Evolutionary conservation across 2,113 vertebrate genomes (phyloP), one percentile per base, ranked within the genome.

Genomic region (Asarcornis scutulata): DNA sequence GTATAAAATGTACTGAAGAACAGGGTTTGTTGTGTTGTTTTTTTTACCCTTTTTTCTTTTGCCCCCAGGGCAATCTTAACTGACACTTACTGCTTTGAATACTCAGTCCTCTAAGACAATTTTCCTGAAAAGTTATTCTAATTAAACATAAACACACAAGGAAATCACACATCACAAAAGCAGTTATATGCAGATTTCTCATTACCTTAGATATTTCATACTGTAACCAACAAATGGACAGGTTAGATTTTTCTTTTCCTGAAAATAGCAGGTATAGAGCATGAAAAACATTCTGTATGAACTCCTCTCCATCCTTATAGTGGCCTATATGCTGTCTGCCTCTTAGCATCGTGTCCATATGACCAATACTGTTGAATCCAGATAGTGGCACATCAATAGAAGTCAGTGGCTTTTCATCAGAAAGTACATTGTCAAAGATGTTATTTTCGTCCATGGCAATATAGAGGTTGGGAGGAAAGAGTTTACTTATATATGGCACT

Each of bases 191-290:
- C 36, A 91, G 52, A 85, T 21, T 67, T 13, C 22, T 46, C 44
- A 58, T 95, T 96, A 99, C 99, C 99, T 99, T 99, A 7, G 98
- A 97, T 77, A 98, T 98, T 98, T 99, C 99, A 21, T 99, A 99
- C 88, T 95, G 98, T n/a, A 99, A 95, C 99, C 98, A 98, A 95
- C 97, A 98, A 85, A 98, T 86, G 8, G 98, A 98, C 44, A 99
- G 96, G 67, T 94, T 91, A 31, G 97, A 97, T 93, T 98, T 98
- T 80, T 99, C 98, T 48, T 96, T 87, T 72, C 95, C 97, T 26
- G 98, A 93, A 91, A 99, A 97, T 9, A 98, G 76, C 7, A 97
- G 98, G 73, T 98, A 96, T 4, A 98, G 94, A 83, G 98, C 97
- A 44, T 98, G 97, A 63, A 99, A 98, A 79, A 99, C 73, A 22